These are phyloP conservation scores for Cervus canadensis DNA, from an alignment of 2,113 vertebrate species.

Conservation along the genomic window DNA sequence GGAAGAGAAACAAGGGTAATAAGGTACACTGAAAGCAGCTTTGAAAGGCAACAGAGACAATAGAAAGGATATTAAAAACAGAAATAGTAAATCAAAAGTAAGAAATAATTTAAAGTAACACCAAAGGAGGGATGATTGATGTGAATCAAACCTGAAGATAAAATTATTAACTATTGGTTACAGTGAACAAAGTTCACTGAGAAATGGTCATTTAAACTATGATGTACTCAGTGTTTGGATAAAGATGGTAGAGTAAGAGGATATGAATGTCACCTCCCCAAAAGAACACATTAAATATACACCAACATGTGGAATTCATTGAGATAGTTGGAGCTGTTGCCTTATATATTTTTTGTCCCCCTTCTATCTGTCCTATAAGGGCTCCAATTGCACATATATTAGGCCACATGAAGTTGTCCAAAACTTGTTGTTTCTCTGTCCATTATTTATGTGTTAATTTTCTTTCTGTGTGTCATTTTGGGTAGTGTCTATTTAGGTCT, in stretches of 20 bases:
- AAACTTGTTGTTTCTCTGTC: neutral
- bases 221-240: neutral
- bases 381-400: neutral
- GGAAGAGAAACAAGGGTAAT: neutral
- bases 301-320: neutral
- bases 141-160: neutral
- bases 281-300: neutral
- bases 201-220: neutral
- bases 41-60: neutral
- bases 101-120: neutral
- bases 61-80: neutral
- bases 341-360: neutral
- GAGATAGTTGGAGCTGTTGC: neutral
- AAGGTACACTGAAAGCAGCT: neutral
- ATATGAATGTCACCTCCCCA: neutral
- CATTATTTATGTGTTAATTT: conserved; percentile 1
- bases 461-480: neutral
- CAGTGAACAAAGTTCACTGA: neutral
- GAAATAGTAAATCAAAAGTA: neutral
- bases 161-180: neutral
- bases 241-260: neutral
- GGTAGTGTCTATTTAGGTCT: neutral
- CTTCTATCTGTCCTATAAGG: neutral
- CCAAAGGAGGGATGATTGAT: neutral
- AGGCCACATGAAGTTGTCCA: neutral